Base-by-base conservation (phyloP, 2,888 invertebrate genomes). In the Brachyptera risi region DNA sequence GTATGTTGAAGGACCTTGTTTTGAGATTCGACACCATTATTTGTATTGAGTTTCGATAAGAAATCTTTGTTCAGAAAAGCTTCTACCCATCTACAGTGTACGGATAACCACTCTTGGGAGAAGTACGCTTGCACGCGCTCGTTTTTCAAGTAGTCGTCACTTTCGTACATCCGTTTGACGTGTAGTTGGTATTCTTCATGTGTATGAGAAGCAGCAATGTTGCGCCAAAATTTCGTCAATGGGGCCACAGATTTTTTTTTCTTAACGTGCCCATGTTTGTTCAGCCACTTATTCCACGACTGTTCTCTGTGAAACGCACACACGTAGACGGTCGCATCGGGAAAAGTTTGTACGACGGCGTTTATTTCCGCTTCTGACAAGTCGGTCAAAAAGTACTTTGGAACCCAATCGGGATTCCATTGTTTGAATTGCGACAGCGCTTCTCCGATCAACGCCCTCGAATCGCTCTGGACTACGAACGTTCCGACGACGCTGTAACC, bases 401-500 rank as follows among this genome's bases (percentile, higher is more conserved):
- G 31, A 11, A 27, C 4, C 59, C 50, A 59, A 5, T 59, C 59
- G 2, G 49, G 35, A 26, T 50, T 50, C 59, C 59, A 59, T 7
- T 4, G 19, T 23, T 15, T 31, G 35, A 59, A 47, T 31, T 17
- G 7, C 13, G 31, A 24, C 24, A 59, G 27, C 15, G 59, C 59
- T 23, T 59, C 59, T 19, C 17, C 9, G 26, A 59, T 35, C 15
- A 49, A 37, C 1, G 15, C 7, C 4, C 13, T 19, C 13, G 19
- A 47, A 7, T 27, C 59, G 2, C 23, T 27, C 15, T 49, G 37
- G 13, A 59, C 38, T 19, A 59, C 47, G 31, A 59, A 59, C 15
- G 59, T 59, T 1, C 59, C 59, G 21, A 44, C 44, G 3, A 59
- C 59, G 17, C 31, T 31, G n/a, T n/a, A 56, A 9, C 56, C 56